Evolutionary conservation across 1,140 invertebrate species (phyloP).

Genomic region (Heliconius hermathena): DNA sequence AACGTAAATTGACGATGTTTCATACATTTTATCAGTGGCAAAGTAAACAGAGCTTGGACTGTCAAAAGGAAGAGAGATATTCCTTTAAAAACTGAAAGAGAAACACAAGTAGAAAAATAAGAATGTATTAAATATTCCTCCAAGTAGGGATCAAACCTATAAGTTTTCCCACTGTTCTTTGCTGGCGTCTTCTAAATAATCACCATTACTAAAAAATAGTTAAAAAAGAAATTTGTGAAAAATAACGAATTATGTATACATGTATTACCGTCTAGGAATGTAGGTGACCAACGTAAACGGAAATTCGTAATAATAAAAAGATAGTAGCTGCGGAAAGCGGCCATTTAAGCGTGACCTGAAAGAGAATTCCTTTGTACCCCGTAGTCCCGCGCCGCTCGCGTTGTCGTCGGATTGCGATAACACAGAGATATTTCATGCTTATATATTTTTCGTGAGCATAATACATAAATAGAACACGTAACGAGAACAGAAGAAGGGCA

Average conservation of each 20-base stretch:
- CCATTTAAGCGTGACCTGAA: constrained; percentile 7
- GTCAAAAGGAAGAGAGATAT: too few species aligned
- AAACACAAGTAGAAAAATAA: too few species aligned
- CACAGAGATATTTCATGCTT: background rate
- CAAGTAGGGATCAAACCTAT: too few species aligned
- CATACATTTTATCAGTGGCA: too few species aligned
- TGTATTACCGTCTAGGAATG: background rate
- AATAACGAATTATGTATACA: background rate
- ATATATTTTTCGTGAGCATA: constrained; percentile 6
- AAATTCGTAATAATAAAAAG: constrained; percentile 2
- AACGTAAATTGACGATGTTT: too few species aligned
- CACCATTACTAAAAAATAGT: too few species aligned
- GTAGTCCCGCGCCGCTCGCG: background rate
- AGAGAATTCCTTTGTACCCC: background rate
- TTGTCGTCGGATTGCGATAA: constrained; percentile 1
- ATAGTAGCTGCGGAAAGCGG: background rate
- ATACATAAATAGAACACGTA: background rate
- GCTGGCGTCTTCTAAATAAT: too few species aligned
- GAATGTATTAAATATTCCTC: too few species aligned
- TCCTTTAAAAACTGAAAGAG: too few species aligned
- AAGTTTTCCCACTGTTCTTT: too few species aligned
- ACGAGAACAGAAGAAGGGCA: background rate
- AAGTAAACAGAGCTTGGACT: too few species aligned
- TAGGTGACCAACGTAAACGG: background rate
- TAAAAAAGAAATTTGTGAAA: background rate